Conservation (phyloP, 2,888 invertebrate genomes). For the Agrenia bidenticulata region DNA sequence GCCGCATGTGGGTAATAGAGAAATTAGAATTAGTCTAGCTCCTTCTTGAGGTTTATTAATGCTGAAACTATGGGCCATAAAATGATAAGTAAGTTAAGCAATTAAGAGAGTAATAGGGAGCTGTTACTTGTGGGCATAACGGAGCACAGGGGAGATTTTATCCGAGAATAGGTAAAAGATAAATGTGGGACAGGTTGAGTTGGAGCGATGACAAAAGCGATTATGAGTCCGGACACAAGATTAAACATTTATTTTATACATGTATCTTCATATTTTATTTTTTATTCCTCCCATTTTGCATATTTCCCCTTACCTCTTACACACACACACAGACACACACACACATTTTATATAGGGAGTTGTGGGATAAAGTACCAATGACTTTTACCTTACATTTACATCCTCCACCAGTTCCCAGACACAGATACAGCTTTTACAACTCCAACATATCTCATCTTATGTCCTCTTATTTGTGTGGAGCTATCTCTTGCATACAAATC, state of each 20-base stretch:
- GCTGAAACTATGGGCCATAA: neutral
- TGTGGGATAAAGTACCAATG: neutral
- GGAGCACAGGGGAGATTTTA: neutral
- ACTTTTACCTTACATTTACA: conserved; percentile 1
- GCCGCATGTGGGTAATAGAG: conserved; percentile 5
- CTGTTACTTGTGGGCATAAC: too few relatives aligned
- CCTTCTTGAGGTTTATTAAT: conserved; percentile 1
- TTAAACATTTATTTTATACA: conserved; percentile 32
- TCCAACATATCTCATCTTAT: conserved; percentile 6
- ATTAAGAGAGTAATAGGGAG: too few relatives aligned
- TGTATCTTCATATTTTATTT: conserved; percentile 33
- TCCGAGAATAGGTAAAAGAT: neutral
- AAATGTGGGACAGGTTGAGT: conserved; percentile 11
- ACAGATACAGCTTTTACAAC: neutral
- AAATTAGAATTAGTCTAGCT: neutral
- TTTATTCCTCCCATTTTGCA: conserved; percentile 31
- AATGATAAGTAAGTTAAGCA: too few relatives aligned
- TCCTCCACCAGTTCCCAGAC: neutral
- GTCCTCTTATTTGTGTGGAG: neutral
- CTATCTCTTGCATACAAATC: conserved; percentile 1
- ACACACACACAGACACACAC: too few relatives aligned
- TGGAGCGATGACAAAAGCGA: conserved; percentile 27
- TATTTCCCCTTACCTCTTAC: conserved; percentile 28
- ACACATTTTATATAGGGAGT: too few relatives aligned
- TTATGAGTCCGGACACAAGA: conserved; percentile 35